Base-by-base conservation (phyloP, 2,888 invertebrate genomes). In the Trissonchulus latispiculum region DNA sequence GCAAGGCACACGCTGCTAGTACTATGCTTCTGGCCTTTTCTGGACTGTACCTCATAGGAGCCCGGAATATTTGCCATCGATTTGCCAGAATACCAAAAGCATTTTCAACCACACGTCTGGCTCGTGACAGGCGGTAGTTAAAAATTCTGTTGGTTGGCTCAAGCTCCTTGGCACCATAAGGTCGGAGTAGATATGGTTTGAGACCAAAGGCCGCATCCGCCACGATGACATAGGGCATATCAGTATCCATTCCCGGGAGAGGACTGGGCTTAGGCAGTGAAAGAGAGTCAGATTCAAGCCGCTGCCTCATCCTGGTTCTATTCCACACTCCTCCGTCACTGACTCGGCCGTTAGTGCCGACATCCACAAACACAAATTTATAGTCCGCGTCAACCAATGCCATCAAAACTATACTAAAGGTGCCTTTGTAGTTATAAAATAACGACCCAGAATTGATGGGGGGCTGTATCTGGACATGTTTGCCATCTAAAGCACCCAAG, bases 311-410 rank as follows among this genome's bases (percentile, higher is more conserved):
- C n/a, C n/a, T n/a, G n/a, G n/a, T n/a, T n/a, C n/a, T n/a, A n/a
- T n/a, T n/a, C 59, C 59, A 70, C 2, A 70, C 35, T 8, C 36
- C n/a, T 3, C 35, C n/a, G 48, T 70, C 71, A 18, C 71, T 61
- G 2, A 31, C 23, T 64, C 71, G 8, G 3, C 71, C 71, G 23
- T 71, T 59, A 2, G 61, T 59, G n/a, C 62, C 62, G 28, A 71
- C 35, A 62, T 71, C 71, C 2, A 71, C 71, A 29, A 31, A 62
- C 2, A 64, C 15, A 35, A 71, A 71, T 18, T 59, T 28, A 32
- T 71, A 71, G 64, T 62, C 29, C 29, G 71, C 71, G 29, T 71
- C 71, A 15, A 71, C 71, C 8, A 71, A 29, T 31, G 71, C 71
- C 2, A 71, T 29, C 23, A 71, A n/a, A n/a, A n/a, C n/a, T n/a